phyloP scores from a whole-genome alignment of 2,888 invertebrate genomes.

The Trichogramma dendrolimi region DNA sequence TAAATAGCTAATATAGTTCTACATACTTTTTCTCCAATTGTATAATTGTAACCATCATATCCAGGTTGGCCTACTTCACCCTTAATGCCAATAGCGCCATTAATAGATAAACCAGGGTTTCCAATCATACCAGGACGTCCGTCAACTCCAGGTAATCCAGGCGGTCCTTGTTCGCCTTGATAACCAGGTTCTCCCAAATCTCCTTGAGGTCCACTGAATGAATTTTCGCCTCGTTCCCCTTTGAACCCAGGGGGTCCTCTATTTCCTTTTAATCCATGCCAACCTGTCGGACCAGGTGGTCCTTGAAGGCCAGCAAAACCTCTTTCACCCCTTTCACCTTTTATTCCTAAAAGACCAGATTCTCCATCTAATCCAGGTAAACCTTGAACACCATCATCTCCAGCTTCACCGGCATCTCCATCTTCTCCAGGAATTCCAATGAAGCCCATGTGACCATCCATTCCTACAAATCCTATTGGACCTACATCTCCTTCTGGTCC shows the following conservation, averaged over 20 bases:
- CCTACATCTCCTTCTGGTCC: conserved; percentile 50
- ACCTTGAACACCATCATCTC: conserved; percentile 64
- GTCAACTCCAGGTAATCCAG: conserved; percentile 67
- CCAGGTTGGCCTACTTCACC: conserved; percentile 48
- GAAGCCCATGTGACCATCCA: conserved; percentile 54
- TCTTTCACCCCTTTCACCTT: conserved; percentile 67
- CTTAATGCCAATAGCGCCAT: conserved; percentile 37
- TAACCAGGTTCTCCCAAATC: conserved; percentile 60
- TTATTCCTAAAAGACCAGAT: conserved; percentile 68
- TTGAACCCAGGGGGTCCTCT: conserved; percentile 63
- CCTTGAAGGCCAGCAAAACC: conserved; percentile 66
- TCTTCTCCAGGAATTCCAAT: conserved; percentile 55
- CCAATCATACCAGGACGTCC: conserved; percentile 70
- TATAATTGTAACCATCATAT: conserved; percentile 47
- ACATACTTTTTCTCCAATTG: conserved; percentile 47
- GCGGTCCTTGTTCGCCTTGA: conserved; percentile 64
- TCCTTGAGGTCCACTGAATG: conserved; percentile 67
- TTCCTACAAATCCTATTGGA: conserved; percentile 48
- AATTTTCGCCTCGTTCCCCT: conserved; percentile 63
- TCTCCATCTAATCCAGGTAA: conserved; percentile 37
- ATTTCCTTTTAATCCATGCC: conserved; percentile 58
- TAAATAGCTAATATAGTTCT: neutral
- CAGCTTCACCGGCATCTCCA: conserved; percentile 61
- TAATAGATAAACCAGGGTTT: conserved; percentile 54
- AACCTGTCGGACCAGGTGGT: conserved; percentile 58